These are phyloP conservation scores for Poicephalus gulielmi DNA, from an alignment of 2,113 vertebrate species.

Conservation along the genomic window DNA sequence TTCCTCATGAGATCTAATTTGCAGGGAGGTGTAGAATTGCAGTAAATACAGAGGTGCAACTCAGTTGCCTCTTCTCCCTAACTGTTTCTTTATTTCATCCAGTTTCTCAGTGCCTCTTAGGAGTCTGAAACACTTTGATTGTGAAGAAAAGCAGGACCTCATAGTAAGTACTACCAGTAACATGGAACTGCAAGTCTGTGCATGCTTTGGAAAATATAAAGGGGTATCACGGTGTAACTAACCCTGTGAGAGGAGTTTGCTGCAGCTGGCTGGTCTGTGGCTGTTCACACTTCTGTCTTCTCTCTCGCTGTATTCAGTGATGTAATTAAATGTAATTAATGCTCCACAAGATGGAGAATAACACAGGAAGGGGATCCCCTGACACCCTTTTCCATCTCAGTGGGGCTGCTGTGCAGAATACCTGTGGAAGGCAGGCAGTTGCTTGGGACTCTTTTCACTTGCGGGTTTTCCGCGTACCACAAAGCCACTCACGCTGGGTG, in stretches of 20 bases:
- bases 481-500: neutral
- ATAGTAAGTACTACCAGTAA: constrained; percentile 74
- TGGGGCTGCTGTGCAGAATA: neutral
- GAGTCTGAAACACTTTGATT: constrained; percentile 89
- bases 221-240: accelerated
- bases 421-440: neutral
- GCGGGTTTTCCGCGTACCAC: neutral
- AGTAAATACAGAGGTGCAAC: neutral
- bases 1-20: neutral
- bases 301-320: accelerated
- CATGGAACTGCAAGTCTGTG: accelerated
- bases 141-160: constrained; percentile 81
- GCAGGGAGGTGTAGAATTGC: neutral
- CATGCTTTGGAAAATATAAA: accelerated
- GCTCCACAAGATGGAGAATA: neutral
- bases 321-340: neutral
- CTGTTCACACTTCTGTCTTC: neutral
- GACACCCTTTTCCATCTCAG: too few species aligned
- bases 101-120: constrained; percentile 83
- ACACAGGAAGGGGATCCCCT: neutral
- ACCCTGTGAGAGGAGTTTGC: accelerated
- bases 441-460: neutral
- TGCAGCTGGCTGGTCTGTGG: neutral
- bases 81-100: neutral
- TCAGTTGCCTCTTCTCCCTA: neutral